Conservation (phyloP, 2,888 invertebrate genomes). For the Helobdella robusta region DNA sequence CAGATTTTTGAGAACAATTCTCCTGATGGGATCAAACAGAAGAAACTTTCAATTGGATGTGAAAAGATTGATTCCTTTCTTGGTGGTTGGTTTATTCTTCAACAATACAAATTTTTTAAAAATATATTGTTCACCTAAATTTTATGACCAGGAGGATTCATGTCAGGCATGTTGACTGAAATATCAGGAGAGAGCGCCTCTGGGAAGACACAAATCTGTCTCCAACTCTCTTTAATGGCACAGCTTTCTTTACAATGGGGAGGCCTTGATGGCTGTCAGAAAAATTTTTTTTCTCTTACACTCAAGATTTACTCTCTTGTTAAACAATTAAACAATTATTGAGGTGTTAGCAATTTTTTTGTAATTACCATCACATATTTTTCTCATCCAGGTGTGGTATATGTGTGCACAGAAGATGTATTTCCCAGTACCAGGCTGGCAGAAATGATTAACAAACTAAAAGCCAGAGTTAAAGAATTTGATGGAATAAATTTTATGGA, state of each 20-base stretch:
- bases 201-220: conserved; percentile 71
- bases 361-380: neutral
- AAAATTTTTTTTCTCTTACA: neutral
- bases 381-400: conserved; percentile 55
- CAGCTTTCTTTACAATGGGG: conserved; percentile 56
- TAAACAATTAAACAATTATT: neutral
- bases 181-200: conserved; percentile 69
- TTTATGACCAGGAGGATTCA: neutral
- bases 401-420: conserved; percentile 67
- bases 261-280: conserved; percentile 51
- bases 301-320: neutral
- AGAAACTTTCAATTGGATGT: neutral
- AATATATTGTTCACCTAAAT: conserved; percentile 1
- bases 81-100: neutral
- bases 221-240: conserved; percentile 62
- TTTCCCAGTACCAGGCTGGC: conserved; percentile 64
- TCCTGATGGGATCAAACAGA: neutral
- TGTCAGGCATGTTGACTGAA: conserved; percentile 64
- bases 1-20: neutral
- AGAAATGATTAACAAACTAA: conserved; percentile 47
- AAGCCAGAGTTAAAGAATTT: conserved; percentile 7
- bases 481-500: conserved; percentile 47
- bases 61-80: neutral
- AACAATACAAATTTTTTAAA: conserved; percentile 1
- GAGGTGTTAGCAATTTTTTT: neutral